Percentiles rank a stretch among this genome's conserved stretches.
Conservation (phyloP, 2,113 vertebrate species). For the Narcine bancroftii region DNA sequence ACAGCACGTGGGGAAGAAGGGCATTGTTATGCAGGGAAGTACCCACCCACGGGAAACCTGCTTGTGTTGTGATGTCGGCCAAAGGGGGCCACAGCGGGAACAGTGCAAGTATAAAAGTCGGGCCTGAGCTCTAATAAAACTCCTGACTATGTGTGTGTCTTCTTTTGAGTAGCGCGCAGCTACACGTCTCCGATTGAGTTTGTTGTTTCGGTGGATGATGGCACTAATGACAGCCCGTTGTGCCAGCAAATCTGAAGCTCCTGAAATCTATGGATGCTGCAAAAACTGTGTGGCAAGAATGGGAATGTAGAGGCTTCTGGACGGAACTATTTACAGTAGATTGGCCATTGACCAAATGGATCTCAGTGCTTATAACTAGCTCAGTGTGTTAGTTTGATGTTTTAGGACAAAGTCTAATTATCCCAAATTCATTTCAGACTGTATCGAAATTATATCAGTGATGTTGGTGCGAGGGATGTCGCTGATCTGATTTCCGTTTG, state of each 20-base stretch:
- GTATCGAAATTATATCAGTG: constrained; percentile 10
- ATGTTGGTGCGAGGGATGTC: constrained; percentile 10
- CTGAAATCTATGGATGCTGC: not conserved
- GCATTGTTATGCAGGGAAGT: no score
- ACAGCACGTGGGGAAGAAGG: no score
- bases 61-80: no score
- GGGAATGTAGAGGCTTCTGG: not conserved
- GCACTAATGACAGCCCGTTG: not conserved
- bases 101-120: no score
- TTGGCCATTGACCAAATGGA: not conserved
- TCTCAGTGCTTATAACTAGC: not conserved
- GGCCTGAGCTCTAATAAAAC: no score
- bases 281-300: not conserved
- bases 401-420: not conserved
- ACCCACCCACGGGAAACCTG: no score
- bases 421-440: not conserved
- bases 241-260: not conserved
- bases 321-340: not conserved
- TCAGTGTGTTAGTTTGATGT: not conserved
- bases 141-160: no score
- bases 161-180: no score
- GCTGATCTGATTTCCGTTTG: constrained; percentile 13
- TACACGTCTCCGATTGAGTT: no score
- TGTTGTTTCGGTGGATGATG: no score
- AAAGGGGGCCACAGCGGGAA: no score